These are phyloP conservation scores for Hozukius guyotensis DNA, from an alignment of 2,797 vertebrate species.

Conservation along the genomic window DNA sequence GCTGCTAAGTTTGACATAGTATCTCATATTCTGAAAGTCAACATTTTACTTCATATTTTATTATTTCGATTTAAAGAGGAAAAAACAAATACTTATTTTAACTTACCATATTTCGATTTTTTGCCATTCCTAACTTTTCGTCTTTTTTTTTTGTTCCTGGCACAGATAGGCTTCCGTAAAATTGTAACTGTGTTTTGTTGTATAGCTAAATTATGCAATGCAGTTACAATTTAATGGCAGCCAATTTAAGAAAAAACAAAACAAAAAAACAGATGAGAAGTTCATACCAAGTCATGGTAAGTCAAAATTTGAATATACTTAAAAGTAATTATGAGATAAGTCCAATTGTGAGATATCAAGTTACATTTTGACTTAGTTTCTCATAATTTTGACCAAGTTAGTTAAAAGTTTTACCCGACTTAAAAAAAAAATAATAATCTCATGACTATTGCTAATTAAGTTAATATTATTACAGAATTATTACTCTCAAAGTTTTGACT, in stretches of 20 bases:
- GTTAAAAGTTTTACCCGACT: not conserved
- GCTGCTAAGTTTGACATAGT: not conserved
- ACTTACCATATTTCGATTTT: not conserved
- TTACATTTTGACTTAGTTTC: not conserved
- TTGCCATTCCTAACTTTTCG: not conserved
- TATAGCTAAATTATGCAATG: not conserved
- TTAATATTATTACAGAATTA: not conserved
- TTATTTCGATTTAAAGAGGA: not conserved
- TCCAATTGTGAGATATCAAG: not conserved
- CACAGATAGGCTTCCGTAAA: not conserved
- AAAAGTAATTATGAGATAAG: not conserved
- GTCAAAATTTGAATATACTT: not conserved
- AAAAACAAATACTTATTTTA: not conserved
- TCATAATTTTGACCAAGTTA: accelerated
- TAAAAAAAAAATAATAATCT: not conserved
- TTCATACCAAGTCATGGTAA: not conserved
- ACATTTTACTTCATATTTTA: not conserved
- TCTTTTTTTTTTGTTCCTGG: not conserved
- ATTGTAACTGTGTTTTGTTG: not conserved
- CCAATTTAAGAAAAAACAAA: not conserved
- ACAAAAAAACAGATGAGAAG: not conserved
- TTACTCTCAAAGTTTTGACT: not conserved
- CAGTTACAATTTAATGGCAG: not conserved
- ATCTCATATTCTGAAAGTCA: not conserved
- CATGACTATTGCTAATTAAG: not conserved